Evolutionary conservation across 2,113 vertebrate genomes (phyloP).

Genomic region (Alaudala cheleensis): DNA sequence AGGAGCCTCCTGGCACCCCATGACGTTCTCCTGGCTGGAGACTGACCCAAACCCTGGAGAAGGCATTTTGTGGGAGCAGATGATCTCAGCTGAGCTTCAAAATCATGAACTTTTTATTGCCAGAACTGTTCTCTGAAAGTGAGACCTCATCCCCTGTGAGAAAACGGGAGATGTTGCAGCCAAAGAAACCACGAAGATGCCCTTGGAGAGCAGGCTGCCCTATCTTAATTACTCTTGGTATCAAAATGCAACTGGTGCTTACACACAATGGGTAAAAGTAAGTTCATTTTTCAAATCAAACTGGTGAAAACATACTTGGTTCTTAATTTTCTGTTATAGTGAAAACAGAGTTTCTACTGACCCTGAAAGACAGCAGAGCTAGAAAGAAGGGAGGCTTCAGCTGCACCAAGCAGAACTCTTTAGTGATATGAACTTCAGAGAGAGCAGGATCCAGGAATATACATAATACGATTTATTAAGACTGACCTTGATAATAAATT

Average conservation of each 20-base stretch:
- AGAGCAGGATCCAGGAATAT: neutral
- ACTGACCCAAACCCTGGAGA: neutral
- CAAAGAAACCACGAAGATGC: neutral
- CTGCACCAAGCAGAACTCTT: neutral
- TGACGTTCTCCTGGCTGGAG: neutral
- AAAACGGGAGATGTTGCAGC: neutral
- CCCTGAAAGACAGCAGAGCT: neutral
- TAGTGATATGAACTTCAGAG: neutral
- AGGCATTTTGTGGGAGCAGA: neutral
- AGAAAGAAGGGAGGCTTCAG: neutral
- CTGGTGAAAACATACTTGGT: neutral
- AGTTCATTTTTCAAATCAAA: neutral
- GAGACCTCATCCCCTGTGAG: neutral
- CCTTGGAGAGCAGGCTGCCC: neutral
- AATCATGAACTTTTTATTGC: neutral
- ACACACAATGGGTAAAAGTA: neutral
- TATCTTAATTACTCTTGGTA: neutral
- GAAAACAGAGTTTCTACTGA: neutral
- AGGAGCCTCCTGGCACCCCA: neutral
- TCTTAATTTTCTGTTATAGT: neutral
- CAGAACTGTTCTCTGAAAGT: neutral
- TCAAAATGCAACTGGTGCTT: neutral
- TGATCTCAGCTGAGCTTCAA: neutral
- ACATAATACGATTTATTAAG: neutral
- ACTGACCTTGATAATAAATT: neutral